Percentiles rank a stretch among this genome's conserved stretches.
These are phyloP conservation scores for Misgurnus mizolepis DNA, from an alignment of 2,113 vertebrate species.

Conservation along the genomic window DNA sequence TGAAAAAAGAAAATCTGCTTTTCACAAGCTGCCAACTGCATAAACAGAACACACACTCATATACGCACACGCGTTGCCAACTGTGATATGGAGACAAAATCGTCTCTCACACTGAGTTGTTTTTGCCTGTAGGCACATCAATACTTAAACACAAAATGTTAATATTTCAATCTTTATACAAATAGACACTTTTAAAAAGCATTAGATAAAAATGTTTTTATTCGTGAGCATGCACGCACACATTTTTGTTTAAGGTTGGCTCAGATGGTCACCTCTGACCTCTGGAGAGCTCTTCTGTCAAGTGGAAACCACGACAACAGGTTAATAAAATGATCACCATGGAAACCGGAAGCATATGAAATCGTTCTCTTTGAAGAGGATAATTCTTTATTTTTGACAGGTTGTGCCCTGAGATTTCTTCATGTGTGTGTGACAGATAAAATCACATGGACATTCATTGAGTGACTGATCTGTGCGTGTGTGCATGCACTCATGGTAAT, in stretches of 20 bases:
- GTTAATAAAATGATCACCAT: conserved; percentile 50
- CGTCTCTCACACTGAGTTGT: conserved; percentile 47
- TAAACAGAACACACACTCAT: conserved; percentile 28
- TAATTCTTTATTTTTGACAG: conserved; percentile 40
- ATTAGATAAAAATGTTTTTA: conserved; percentile 15
- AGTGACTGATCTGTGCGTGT: background rate
- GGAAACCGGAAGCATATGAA: conserved; percentile 44
- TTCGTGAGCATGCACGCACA: background rate
- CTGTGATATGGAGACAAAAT: conserved; percentile 45
- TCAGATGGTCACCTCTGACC: conserved; percentile 35
- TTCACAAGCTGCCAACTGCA: conserved; percentile 44
- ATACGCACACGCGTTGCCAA: conserved; percentile 34
- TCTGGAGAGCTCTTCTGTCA: conserved; percentile 20
- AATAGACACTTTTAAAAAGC: background rate
- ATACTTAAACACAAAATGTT: conserved; percentile 49
- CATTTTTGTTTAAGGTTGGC: conserved; percentile 7
- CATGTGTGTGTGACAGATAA: background rate
- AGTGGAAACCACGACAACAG: conserved; percentile 38
- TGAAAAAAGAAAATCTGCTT: conserved; percentile 43
- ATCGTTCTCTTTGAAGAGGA: conserved; percentile 17
- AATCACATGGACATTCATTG: conserved; percentile 1
- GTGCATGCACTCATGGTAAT: too few species aligned
- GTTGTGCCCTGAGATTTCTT: conserved; percentile 15
- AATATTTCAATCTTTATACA: conserved; percentile 35
- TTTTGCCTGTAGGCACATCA: conserved; percentile 42